Conservation (phyloP, 1,140 invertebrate genomes). For the Bombus breviceps region DNA sequence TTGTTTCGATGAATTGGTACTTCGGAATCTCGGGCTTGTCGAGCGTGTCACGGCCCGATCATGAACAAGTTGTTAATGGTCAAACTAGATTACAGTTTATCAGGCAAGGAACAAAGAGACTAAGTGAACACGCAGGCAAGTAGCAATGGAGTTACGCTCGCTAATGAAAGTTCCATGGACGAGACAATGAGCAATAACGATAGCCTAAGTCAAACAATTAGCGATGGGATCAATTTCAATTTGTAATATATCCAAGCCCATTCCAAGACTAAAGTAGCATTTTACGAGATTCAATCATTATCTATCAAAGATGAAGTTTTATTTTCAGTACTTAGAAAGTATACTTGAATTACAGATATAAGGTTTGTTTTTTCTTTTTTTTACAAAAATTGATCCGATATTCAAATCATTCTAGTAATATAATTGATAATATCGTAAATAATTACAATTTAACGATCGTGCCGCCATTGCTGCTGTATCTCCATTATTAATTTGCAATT, state of each 20-base stretch:
- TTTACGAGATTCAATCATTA: neutral
- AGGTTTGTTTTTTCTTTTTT: neutral
- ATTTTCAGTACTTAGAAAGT: neutral
- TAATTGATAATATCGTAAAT: neutral
- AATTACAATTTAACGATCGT: neutral
- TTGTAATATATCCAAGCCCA: neutral
- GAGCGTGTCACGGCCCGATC: neutral
- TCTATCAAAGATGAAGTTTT: neutral
- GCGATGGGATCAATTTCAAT: neutral
- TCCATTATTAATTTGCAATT: neutral
- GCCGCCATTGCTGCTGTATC: neutral
- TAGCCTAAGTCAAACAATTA: neutral
- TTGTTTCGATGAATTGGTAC: neutral
- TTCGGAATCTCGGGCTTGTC: neutral
- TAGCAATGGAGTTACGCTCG: neutral
- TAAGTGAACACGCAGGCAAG: neutral
- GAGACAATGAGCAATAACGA: neutral
- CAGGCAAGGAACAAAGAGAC: neutral
- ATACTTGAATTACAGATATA: neutral
- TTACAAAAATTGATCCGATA: neutral
- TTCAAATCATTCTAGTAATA: neutral
- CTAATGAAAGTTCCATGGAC: neutral
- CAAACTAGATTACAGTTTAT: neutral
- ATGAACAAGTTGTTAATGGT: neutral
- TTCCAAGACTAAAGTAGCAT: neutral